Base-by-base conservation (phyloP, 2,888 invertebrate genomes). In the Dorcus hopei region DNA sequence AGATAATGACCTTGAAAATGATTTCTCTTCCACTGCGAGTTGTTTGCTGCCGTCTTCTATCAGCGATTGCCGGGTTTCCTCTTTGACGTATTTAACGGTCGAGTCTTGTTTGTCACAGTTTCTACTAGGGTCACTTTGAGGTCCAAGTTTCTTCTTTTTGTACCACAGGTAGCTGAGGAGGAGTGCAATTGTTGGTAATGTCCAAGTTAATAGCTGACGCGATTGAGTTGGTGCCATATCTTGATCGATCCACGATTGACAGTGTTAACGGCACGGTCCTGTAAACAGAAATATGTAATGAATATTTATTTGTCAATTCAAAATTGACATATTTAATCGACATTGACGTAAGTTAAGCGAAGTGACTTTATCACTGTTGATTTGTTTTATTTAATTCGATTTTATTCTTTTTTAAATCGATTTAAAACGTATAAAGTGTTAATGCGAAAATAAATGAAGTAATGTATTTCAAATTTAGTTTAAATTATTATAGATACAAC, bases 131-230 rank as follows among this genome's bases (percentile, higher is more conserved):
- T 89, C 89, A 87, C 85, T 86, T 84, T 83, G 85, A 77, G 85
- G 84, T 75, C 83, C 85, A 78, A 85, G 84, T 81, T 88, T 86
- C 83, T 87, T 90, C 82, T 88, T 89, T 81, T 86, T 88, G 86
- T 88, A 89, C 91, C 91, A 92, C 77, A 87, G 86, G 77, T 91
- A 86, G 71, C 90, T 90, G 79, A 91, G 82, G 73, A 91, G 82
- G 72, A 90, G 83, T 72, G 89, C 90, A 81, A 91, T 84, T 72
- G 90, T 88, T 76, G 91, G 91, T 71, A 91, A 83, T 72, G 87
- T 88, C 85, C 89, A 87, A 83, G 87, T 86, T 77, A 91, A 83
- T 74, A 91, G 78, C 79, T 89, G 90, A 77, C 87, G 86, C 81
- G 85, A 84, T 69, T 75, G 79, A 65, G 74, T 70, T 77, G 88